Conservation (phyloP, 2,888 invertebrate genomes). For the Clepsis dumicolana region DNA sequence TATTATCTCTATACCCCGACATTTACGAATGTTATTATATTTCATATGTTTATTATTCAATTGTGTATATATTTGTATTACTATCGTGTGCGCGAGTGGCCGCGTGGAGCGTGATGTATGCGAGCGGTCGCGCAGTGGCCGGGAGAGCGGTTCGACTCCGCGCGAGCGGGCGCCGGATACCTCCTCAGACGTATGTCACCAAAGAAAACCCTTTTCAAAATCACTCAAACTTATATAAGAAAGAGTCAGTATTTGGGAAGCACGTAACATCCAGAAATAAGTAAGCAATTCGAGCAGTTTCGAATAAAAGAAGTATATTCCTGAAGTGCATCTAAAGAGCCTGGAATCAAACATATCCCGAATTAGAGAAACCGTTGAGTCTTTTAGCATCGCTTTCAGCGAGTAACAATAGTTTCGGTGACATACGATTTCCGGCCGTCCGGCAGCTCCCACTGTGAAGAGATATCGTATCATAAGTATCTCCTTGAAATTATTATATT, state of each 20-base stretch:
- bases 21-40: not conserved
- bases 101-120: not conserved
- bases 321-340: too few relatives aligned
- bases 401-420: not conserved
- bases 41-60: slow-evolving; percentile 4
- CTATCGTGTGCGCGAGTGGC: not conserved
- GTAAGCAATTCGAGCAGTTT: too few relatives aligned
- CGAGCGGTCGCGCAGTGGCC: slow-evolving; percentile 40
- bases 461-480: not conserved
- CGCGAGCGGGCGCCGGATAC: slow-evolving; percentile 12
- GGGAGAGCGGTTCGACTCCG: slow-evolving; percentile 45
- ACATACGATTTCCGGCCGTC: not conserved
- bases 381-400: too few relatives aligned
- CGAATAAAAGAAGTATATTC: too few relatives aligned
- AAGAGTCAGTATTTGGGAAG: too few relatives aligned
- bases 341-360: too few relatives aligned
- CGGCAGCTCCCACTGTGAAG: not conserved
- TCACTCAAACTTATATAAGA: too few relatives aligned
- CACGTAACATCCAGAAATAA: too few relatives aligned
- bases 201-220: not conserved
- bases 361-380: too few relatives aligned
- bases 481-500: not conserved
- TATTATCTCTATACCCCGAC: not conserved
- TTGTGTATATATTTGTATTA: not conserved
- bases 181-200: not conserved